Evolutionary conservation across 2,888 invertebrate species (phyloP), one percentile per base, ranked within the genome.

Genomic region (Drosophila crucigera): DNA sequence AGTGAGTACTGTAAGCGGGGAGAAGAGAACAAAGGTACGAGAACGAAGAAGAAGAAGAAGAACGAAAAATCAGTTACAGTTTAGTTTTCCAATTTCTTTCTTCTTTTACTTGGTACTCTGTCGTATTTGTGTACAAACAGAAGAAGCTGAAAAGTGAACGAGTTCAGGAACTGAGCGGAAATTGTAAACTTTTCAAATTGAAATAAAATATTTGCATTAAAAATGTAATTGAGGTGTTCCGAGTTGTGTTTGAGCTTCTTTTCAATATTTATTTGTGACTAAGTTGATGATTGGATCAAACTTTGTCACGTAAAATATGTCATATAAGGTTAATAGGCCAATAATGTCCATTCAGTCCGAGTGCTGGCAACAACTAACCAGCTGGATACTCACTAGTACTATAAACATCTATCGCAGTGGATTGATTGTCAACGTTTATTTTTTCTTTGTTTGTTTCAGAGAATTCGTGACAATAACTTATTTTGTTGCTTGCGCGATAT

Each of bases 1-100:
- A 97, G 95, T 85, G 97, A 97, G 94, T 97, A 97, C 97, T 97
- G 83, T 69, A 73, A 69, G 60, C 47, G 69, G 58, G 39, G 58
- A 52, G 50, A 61, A 28, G 62, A n/a, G 66, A 47, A 28, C 33
- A 35, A 56, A 52, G 52, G 67, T 58, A 56, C 4, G 41, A 52
- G 66, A 54, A 65, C 31, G 9, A 9, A 30, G 30, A 30, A 30
- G 30, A 28, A 28, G 28, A 30, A 30, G 6, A 30, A 64, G 22
- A 64, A 52, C 28, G 52, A 78, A 71, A 79, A 79, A 75, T 82
- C 74, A 82, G 84, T 80, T 71, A 60, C 78, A 78, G 68, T 76
- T 78, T 76, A 76, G 74, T 76, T 79, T 79, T 64, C 60, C 71
- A 75, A 70, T 78, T 68, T 63, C 31, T 49, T 52, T 77, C 53